Percentiles rank a stretch among this genome's conserved stretches.
phyloP scores from a whole-genome alignment of 1,140 invertebrate species.

The Drosophila biarmipes region DNA sequence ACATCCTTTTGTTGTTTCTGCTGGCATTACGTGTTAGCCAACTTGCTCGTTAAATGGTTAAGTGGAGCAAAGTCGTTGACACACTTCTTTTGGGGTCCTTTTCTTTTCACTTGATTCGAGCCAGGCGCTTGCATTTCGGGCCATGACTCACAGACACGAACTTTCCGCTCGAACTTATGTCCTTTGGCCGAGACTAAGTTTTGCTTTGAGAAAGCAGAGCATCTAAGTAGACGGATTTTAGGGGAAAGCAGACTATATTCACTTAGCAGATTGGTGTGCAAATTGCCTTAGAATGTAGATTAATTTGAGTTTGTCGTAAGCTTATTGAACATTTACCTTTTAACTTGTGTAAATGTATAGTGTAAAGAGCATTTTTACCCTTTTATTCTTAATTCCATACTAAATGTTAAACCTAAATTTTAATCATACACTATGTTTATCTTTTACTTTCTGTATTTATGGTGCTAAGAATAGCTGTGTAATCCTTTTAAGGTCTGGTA shows the following conservation, averaged over 20 bases:
- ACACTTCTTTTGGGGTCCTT: conserved; percentile 61
- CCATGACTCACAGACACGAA: conserved; percentile 64
- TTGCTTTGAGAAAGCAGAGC: neutral
- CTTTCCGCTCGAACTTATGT: conserved; percentile 21
- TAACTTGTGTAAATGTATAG: too few relatives aligned
- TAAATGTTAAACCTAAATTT: too few relatives aligned
- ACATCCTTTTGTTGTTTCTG: conserved; percentile 58
- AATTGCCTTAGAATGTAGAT: neutral
- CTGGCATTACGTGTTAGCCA: conserved; percentile 74
- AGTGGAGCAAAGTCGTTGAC: conserved; percentile 83
- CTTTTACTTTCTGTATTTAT: too few relatives aligned
- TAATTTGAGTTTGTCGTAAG: too few relatives aligned
- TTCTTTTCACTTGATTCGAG: conserved; percentile 9
- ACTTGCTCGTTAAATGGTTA: conserved; percentile 80
- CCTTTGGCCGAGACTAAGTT: conserved; percentile 7
- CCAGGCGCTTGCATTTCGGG: conserved; percentile 50
- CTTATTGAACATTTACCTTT: too few relatives aligned
- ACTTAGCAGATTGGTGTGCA: neutral
- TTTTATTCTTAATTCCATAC: too few relatives aligned
- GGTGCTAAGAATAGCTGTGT: too few relatives aligned
- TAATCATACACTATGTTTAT: too few relatives aligned
- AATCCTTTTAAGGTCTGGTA: neutral
- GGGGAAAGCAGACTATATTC: neutral
- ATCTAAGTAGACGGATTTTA: neutral
- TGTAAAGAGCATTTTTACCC: too few relatives aligned